phyloP scores from a whole-genome alignment of 2,113 vertebrate genomes.

The Manacus vitellinus region DNA sequence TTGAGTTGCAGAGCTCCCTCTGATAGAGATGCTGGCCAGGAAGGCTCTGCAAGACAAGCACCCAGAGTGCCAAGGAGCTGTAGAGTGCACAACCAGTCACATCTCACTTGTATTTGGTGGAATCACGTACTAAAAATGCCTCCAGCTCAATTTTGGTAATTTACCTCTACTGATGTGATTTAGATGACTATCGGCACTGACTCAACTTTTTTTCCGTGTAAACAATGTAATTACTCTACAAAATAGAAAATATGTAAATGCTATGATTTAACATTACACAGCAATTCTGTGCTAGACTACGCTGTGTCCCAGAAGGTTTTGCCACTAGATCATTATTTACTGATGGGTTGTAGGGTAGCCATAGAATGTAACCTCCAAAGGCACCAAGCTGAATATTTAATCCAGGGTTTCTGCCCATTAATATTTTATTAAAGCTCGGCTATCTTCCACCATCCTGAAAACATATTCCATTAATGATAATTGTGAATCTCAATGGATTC shows the following conservation, averaged over 20 bases:
- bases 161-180: neutral
- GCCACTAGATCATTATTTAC: slow-evolving; percentile 68
- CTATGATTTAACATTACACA: slow-evolving; percentile 8
- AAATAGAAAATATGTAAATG: slow-evolving; percentile 28
- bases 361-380: slow-evolving; percentile 42
- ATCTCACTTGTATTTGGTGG: neutral
- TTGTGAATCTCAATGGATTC: slow-evolving; percentile 25
- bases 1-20: neutral
- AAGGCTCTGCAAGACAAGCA: neutral
- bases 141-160: neutral
- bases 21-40: rapidly evolving
- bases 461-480: slow-evolving; percentile 41
- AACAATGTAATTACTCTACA: neutral
- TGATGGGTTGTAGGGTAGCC: slow-evolving; percentile 40
- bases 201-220: neutral
- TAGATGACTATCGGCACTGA: neutral
- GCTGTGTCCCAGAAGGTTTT: slow-evolving; percentile 33
- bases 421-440: slow-evolving; percentile 50
- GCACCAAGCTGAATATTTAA: slow-evolving; percentile 60
- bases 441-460: slow-evolving; percentile 27
- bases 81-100: neutral
- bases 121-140: neutral
- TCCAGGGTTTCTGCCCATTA: slow-evolving; percentile 28
- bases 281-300: neutral
- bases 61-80: neutral